phyloP scores from a whole-genome alignment of 1,140 invertebrate genomes.

The Lerema accius region DNA sequence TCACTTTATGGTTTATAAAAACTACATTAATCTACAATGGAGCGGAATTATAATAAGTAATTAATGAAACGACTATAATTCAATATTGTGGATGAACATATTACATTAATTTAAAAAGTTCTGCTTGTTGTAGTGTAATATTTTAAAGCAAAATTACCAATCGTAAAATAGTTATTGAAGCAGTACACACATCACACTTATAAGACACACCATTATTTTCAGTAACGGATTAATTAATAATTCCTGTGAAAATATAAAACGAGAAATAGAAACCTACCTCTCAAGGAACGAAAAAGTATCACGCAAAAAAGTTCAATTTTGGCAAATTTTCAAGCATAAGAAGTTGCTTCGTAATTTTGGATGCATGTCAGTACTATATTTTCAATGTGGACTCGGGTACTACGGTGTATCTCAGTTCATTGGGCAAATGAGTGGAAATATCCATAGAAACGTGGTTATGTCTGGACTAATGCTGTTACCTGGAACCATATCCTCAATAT shows the following conservation, averaged over 20 bases:
- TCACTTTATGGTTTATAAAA: too few species aligned
- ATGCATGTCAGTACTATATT: slow-evolving; percentile 86
- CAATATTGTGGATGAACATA: too few species aligned
- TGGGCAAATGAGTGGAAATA: slow-evolving; percentile 86
- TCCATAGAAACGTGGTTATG: slow-evolving; percentile 87
- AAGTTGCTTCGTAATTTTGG: slow-evolving; percentile 48
- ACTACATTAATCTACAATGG: too few species aligned
- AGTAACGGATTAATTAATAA: slow-evolving; percentile 51
- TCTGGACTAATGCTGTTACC: slow-evolving; percentile 85
- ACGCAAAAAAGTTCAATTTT: slow-evolving; percentile 49
- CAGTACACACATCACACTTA: too few species aligned
- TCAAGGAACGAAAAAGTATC: slow-evolving; percentile 19
- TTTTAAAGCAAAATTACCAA: too few species aligned
- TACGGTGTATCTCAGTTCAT: slow-evolving; percentile 90
- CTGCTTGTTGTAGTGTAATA: too few species aligned
- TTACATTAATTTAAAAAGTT: too few species aligned
- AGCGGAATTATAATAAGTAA: too few species aligned
- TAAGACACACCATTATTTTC: too few species aligned
- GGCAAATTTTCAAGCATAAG: slow-evolving; percentile 60
- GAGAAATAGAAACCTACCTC: slow-evolving; percentile 54
- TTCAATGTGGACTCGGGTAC: slow-evolving; percentile 88
- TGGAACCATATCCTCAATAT: slow-evolving; percentile 85
- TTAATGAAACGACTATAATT: too few species aligned
- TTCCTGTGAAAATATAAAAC: slow-evolving; percentile 43
- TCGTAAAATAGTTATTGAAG: too few species aligned